phyloP scores from a whole-genome alignment of 2,888 invertebrate species.

The Ferrisia virgata region DNA sequence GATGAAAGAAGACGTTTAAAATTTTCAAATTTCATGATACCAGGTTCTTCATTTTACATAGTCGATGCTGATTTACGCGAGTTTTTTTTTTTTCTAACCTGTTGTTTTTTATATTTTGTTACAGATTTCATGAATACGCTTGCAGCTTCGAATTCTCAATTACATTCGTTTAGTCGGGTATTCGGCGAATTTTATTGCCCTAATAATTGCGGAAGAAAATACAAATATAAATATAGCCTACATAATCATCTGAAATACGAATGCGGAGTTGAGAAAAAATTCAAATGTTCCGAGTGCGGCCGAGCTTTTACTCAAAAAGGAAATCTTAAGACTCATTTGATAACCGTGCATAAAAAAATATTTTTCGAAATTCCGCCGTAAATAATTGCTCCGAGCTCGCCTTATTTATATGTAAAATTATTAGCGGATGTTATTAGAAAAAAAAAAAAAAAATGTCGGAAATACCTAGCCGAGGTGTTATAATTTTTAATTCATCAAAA shows the following conservation, averaged over 20 bases:
- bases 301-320: conserved; percentile 46
- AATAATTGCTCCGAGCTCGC: no score
- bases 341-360: conserved; percentile 45
- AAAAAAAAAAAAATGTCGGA: not conserved
- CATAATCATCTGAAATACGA: conserved; percentile 47
- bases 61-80: not conserved
- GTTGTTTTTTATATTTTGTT: no score
- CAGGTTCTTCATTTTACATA: not conserved
- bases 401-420: no score
- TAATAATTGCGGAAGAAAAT: conserved; percentile 46
- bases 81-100: not conserved
- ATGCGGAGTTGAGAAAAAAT: conserved; percentile 47
- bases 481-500: not conserved
- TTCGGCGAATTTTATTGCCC: conserved; percentile 38
- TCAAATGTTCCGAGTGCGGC: conserved; percentile 46
- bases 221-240: conserved; percentile 45
- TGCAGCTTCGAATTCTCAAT: not conserved
- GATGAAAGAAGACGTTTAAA: no score
- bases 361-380: conserved; percentile 1
- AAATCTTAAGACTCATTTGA: conserved; percentile 46
- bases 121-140: not conserved
- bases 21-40: not conserved
- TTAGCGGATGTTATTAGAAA: not conserved
- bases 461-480: not conserved
- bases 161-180: not conserved